Base-by-base conservation (phyloP, 2,797 vertebrate species). In the Melanotaenia pygmaea region DNA sequence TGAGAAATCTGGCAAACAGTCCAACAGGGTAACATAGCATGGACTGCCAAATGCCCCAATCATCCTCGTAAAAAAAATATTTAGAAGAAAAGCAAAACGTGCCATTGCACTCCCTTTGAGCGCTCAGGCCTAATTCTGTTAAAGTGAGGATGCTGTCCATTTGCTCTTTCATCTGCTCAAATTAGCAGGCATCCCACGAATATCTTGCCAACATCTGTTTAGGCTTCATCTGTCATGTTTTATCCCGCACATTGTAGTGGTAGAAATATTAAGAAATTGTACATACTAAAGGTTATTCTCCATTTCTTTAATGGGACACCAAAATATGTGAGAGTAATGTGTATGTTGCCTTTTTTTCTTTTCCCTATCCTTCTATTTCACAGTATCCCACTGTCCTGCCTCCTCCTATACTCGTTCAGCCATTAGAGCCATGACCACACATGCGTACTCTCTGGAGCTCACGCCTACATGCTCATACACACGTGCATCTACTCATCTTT, bases 361-460 rank as follows among this genome's bases (percentile, higher is more conserved):
- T 26, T 60, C 35, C 64, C 34, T 38, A 66, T 10, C 6, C 74
- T 57, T 74, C 35, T 3, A 16, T 57, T 26, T 63, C 43, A 3
- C 7, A 22, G 22, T 45, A 11, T n/a, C 32, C 13, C 26, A 65
- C 69, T 71, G 43, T 65, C 35, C 74, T 72, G 30, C 59, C 70
- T 81, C 76, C 69, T 76, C 64, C 74, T 32, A 74, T 77, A 63
- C 47, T 78, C 61, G 76, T 56, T 64, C 67, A 79, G 61, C 67
- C 69, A 64, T 72, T 47, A 57, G 24, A 81, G 64, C 60, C 51
- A 24, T 67, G 60, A 74, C 74, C 78, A 83, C 64, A 82, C 75
- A 77, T 59, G 67, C 64, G 26, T 69, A 37, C 54, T 67, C 53
- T 67, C 45, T 62, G 9, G 12, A 72, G 65, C 59, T 69, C 66